A percentile compares a stretch with the other conserved stretches of the same genome.
Evolutionary conservation across 2,888 invertebrate genomes (phyloP).

Genomic region (Drosophila neotestacea): DNA sequence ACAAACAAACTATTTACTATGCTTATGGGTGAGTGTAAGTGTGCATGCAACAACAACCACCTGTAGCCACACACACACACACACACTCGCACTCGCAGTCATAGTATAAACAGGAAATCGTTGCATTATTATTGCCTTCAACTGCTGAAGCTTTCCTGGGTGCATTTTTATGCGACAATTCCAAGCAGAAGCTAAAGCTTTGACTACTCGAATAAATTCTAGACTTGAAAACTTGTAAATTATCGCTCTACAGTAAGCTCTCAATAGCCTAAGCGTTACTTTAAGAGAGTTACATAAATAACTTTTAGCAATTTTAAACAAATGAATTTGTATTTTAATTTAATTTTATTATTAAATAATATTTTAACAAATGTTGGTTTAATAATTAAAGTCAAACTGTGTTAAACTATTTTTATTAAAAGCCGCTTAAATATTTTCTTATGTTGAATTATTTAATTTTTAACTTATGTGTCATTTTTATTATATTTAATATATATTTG

Average conservation of each 20-base stretch:
- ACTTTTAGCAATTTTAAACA: no score
- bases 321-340: no score
- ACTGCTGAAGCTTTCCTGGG: slow-evolving; percentile 38
- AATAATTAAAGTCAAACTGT: no score
- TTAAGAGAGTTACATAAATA: no score
- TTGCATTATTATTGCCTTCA: slow-evolving; percentile 16
- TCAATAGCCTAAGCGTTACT: no score
- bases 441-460: no score
- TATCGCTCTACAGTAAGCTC: slow-evolving; percentile 8
- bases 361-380: no score
- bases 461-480: no score
- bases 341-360: no score
- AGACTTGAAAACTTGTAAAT: slow-evolving; percentile 16
- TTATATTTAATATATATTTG: no score
- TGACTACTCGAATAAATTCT: background rate
- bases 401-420: no score
- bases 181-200: slow-evolving; percentile 36
- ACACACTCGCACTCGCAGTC: background rate
- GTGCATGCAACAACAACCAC: slow-evolving; percentile 45
- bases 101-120: slow-evolving; percentile 34
- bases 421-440: no score
- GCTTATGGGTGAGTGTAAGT: background rate
- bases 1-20: slow-evolving; percentile 10
- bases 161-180: slow-evolving; percentile 16
- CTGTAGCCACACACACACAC: slow-evolving; percentile 31